phyloP scores from a whole-genome alignment of 2,113 vertebrate species.

The Pampusana beccarii region DNA sequence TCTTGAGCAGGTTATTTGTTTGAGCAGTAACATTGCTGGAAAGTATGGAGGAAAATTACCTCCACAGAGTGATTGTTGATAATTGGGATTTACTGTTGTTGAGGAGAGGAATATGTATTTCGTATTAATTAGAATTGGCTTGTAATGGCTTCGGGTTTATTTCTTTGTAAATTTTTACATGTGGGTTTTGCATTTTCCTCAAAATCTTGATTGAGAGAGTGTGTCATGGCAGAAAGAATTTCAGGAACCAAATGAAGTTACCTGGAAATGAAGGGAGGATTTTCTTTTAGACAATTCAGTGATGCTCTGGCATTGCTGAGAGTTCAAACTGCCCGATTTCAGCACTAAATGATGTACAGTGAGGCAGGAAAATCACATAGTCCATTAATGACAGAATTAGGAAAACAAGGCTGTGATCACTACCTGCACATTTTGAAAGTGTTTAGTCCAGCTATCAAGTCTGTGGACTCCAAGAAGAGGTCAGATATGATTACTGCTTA shows the following conservation, averaged over 20 bases:
- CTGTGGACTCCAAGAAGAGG: background rate
- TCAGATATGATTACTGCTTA: background rate
- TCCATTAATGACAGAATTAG: background rate
- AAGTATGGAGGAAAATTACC: background rate
- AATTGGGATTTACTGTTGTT: background rate
- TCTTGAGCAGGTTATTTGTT: background rate
- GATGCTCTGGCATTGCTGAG: background rate
- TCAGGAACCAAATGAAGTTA: background rate
- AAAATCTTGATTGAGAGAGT: background rate
- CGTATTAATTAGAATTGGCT: background rate
- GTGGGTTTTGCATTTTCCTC: background rate
- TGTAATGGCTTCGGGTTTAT: rapidly evolving
- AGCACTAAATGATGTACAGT: background rate
- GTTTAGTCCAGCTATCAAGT: background rate
- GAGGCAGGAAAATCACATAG: background rate
- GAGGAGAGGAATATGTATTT: background rate
- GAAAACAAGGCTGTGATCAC: background rate
- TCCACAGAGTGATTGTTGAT: background rate
- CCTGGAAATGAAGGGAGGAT: background rate
- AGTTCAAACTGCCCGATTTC: background rate
- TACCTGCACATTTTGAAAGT: background rate
- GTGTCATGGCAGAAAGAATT: background rate
- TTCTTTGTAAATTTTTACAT: background rate
- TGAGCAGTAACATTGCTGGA: background rate
- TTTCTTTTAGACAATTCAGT: background rate